phyloP scores from a whole-genome alignment of 2,113 vertebrate genomes.

The Rhineura floridana region DNA sequence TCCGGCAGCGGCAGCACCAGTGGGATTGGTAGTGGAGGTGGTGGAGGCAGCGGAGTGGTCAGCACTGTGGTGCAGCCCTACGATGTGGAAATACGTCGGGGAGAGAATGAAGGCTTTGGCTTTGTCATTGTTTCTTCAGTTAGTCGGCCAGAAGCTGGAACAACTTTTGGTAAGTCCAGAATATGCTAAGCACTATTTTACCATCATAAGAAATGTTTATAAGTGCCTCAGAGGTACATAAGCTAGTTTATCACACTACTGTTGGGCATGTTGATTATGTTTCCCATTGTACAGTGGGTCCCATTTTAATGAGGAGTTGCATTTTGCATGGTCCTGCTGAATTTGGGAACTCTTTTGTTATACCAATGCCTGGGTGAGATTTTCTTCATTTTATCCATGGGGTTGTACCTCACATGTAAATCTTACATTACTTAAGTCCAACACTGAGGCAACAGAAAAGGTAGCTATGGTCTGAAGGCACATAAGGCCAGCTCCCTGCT shows the following conservation, averaged over 20 bases:
- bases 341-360: background rate
- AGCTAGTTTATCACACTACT: too few species aligned
- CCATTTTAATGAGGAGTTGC: background rate
- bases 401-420: background rate
- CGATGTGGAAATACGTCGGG: conserved; percentile 93
- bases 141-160: conserved; percentile 93
- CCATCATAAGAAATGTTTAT: background rate
- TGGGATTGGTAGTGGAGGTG: conserved; percentile 88
- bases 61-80: conserved; percentile 87
- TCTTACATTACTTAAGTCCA: background rate
- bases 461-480: too few species aligned
- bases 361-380: background rate
- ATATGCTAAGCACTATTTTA: background rate
- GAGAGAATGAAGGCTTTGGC: conserved; percentile 95
- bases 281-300: background rate
- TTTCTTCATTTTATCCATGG: too few species aligned
- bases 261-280: background rate
- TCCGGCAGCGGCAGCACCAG: conserved; percentile 96
- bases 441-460: background rate
- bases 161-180: conserved; percentile 90
- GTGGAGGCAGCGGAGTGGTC: conserved; percentile 84
- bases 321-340: background rate
- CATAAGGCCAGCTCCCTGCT: too few species aligned
- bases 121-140: conserved; percentile 98
- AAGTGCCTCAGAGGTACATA: background rate